Percentiles rank a stretch among this genome's conserved stretches.
These are phyloP conservation scores for Tortricodes alternella DNA, from an alignment of 2,888 invertebrate species.

Conservation along the genomic window DNA sequence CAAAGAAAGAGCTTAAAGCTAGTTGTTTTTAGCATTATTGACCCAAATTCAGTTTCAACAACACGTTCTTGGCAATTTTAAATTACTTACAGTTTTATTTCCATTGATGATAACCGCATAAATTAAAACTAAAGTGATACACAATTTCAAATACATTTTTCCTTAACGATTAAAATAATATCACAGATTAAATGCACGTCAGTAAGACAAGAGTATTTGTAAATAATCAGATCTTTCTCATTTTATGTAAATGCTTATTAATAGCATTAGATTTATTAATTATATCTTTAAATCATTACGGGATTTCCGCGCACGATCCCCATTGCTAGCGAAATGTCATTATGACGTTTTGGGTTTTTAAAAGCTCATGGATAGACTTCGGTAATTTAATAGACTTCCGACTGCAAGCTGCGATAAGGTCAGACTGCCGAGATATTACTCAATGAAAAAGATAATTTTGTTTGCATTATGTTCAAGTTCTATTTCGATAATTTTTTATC, in stretches of 20 bases:
- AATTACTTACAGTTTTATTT: slow-evolving; percentile 49
- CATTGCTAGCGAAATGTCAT: slow-evolving; percentile 29
- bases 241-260: neutral
- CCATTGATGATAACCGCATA: slow-evolving; percentile 38
- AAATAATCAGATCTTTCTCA: slow-evolving; percentile 12
- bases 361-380: slow-evolving; percentile 1
- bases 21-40: too few species aligned
- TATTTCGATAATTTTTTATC: slow-evolving; percentile 16
- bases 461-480: slow-evolving; percentile 19
- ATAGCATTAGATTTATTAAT: neutral
- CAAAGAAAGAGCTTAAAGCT: too few species aligned
- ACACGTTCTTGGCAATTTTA: neutral
- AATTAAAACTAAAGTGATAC: slow-evolving; percentile 45
- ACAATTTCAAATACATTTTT: slow-evolving; percentile 53
- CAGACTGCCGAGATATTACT: slow-evolving; percentile 17
- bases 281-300: slow-evolving; percentile 9
- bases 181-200: slow-evolving; percentile 51
- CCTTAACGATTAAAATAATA: slow-evolving; percentile 38
- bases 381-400: slow-evolving; percentile 29
- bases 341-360: slow-evolving; percentile 35
- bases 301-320: slow-evolving; percentile 9
- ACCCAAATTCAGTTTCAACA: too few species aligned
- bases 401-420: slow-evolving; percentile 20
- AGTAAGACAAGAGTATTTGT: slow-evolving; percentile 5
- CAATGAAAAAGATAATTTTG: slow-evolving; percentile 24